Evolutionary conservation across 2,797 vertebrate species (phyloP).

Genomic region (Sebastes steindachneri): DNA sequence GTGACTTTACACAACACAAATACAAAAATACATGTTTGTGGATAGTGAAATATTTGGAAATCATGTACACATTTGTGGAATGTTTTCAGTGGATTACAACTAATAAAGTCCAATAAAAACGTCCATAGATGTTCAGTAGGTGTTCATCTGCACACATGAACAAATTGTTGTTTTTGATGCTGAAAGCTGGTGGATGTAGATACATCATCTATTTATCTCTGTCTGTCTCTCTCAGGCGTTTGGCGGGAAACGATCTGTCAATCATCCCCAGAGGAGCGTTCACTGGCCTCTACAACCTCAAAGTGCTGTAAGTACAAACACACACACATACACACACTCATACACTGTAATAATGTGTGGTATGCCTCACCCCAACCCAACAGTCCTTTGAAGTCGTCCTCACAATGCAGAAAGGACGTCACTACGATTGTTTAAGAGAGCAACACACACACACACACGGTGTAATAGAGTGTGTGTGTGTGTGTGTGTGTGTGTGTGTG

Average conservation of each 20-base stretch:
- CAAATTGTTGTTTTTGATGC: background rate
- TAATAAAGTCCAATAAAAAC: no score
- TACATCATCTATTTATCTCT: background rate
- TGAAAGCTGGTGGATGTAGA: background rate
- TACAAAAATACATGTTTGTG: no score
- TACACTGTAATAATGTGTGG: background rate
- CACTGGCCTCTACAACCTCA: slow-evolving; percentile 69
- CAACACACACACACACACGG: no score
- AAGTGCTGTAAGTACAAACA: slow-evolving; percentile 65
- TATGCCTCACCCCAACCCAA: background rate
- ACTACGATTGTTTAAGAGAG: no score
- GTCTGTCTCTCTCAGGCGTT: slow-evolving; percentile 40
- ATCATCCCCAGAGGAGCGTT: slow-evolving; percentile 65
- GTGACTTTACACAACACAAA: no score
- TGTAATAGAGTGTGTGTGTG: no score
- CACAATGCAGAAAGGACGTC: no score
- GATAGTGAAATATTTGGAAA: no score
- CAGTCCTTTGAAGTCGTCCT: no score
- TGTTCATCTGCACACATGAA: background rate
- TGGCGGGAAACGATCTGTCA: slow-evolving; percentile 70
- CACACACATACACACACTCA: background rate
- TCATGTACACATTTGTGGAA: no score
- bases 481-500: no score
- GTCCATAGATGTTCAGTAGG: background rate
- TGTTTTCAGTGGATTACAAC: no score